A percentile compares a stretch with the other conserved stretches of the same genome.
phyloP scores from a whole-genome alignment of 2,797 vertebrate genomes.

The Microtus californicus region DNA sequence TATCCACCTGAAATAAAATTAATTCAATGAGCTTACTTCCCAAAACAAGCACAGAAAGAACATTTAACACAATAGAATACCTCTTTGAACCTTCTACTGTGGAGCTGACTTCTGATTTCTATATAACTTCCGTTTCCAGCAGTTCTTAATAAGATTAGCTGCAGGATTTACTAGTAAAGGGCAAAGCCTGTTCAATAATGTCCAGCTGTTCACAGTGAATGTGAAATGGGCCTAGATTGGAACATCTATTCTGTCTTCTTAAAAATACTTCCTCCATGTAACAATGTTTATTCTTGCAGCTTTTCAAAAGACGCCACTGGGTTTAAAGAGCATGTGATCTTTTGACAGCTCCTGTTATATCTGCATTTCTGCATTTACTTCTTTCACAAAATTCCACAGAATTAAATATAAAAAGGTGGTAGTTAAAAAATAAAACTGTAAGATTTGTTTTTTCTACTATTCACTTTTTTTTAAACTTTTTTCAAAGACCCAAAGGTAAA shows the following conservation, averaged over 20 bases:
- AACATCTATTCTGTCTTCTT: constrained; percentile 74
- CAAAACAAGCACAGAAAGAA: constrained; percentile 53
- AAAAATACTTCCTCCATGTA: constrained; percentile 51
- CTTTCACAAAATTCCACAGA: neutral
- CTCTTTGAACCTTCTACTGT: constrained; percentile 46
- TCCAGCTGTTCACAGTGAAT: constrained; percentile 79
- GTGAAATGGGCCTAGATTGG: constrained; percentile 73
- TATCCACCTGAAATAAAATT: constrained; percentile 48
- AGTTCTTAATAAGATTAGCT: constrained; percentile 80
- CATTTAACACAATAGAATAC: constrained; percentile 63
- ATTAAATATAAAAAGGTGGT: constrained; percentile 23
- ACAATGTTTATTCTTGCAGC: constrained; percentile 71
- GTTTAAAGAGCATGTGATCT: constrained; percentile 67
- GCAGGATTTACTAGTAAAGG: constrained; percentile 74
- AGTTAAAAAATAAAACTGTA: neutral
- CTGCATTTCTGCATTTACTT: constrained; percentile 22
- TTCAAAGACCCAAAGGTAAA: neutral
- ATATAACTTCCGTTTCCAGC: constrained; percentile 64
- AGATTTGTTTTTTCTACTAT: neutral
- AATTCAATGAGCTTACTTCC: constrained; percentile 41
- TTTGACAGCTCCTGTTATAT: constrained; percentile 25
- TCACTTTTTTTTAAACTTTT: neutral
- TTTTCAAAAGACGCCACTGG: constrained; percentile 60
- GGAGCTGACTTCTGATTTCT: constrained; percentile 65
- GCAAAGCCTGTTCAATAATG: constrained; percentile 77